Evolutionary conservation across 2,888 invertebrate species (phyloP), one percentile per base, ranked within the genome.

Genomic region (Melanchra persicariae): DNA sequence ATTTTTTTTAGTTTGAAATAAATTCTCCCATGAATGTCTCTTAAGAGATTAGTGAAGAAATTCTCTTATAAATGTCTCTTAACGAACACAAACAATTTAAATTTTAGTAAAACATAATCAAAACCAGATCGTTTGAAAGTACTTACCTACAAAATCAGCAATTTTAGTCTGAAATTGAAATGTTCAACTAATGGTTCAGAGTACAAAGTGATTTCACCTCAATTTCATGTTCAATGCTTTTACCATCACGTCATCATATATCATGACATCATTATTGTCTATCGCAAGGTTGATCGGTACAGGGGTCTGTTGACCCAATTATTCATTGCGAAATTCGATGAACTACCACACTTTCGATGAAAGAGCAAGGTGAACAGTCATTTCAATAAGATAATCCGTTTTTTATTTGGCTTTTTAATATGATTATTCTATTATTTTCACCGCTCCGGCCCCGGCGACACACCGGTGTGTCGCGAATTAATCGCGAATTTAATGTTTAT

Each of bases 171-270:
- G 8, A 22, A 65, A 58, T 66, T 52, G 19, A 26, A 61, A 51
- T 37, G 12, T 24, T 37, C 34, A 24, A 34, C 10, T 55, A 62
- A 67, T 79, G 7, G 49, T 15, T 15, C n/a, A 10, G 37, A 9
- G 17, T 22, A 47, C 75, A 63, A 59, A 60, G 30, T 63, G 40
- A 67, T 63, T 73, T 58, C 59, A 69, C 54, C 47, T 45, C 47
- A 58, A 65, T 65, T 76, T 67, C 63, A 47, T 62, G 55, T 52
- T 49, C 54, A 67, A 34, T 72, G 73, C 69, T 78, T 82, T 82
- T 58, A 70, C 49, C 49, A 34, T 40, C 9, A 45, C 26, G 63
- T 60, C 59, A 45, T 51, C 37, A 49, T 49, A 54, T 10, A 49
- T 30, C 24, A 68, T 60, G 54, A 54, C 51, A 57, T 67, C 52